Conservation (phyloP, 2,113 vertebrate species). For the Taxidea taxus region DNA sequence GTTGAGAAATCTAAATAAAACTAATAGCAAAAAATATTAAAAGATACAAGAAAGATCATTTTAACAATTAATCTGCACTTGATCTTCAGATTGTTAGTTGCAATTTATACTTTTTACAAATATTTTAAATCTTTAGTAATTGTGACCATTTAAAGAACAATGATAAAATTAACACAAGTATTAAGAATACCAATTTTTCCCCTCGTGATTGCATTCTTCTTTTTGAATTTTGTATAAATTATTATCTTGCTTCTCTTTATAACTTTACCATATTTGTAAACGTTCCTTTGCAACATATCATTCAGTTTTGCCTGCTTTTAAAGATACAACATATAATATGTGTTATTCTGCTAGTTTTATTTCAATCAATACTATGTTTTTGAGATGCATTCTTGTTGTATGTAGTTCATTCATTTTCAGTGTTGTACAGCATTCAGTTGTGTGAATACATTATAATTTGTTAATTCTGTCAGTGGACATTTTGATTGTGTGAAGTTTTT, state of each 20-base stretch:
- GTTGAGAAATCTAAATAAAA: conserved; percentile 26
- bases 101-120: neutral
- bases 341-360: neutral
- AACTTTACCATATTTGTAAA: neutral
- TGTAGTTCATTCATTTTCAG: neutral
- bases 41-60: neutral
- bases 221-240: neutral
- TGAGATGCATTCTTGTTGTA: neutral
- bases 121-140: neutral
- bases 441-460: neutral
- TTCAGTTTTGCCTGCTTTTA: neutral
- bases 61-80: neutral
- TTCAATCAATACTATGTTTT: neutral
- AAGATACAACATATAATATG: neutral
- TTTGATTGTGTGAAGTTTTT: neutral
- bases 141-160: neutral
- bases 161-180: neutral
- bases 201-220: neutral
- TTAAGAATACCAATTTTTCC: neutral
- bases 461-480: neutral
- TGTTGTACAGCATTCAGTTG: neutral
- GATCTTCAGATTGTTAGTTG: neutral
- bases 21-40: conserved; percentile 33
- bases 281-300: neutral
- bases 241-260: neutral